phyloP scores from a whole-genome alignment of 2,888 invertebrate species.

The Drosophila affinis region DNA sequence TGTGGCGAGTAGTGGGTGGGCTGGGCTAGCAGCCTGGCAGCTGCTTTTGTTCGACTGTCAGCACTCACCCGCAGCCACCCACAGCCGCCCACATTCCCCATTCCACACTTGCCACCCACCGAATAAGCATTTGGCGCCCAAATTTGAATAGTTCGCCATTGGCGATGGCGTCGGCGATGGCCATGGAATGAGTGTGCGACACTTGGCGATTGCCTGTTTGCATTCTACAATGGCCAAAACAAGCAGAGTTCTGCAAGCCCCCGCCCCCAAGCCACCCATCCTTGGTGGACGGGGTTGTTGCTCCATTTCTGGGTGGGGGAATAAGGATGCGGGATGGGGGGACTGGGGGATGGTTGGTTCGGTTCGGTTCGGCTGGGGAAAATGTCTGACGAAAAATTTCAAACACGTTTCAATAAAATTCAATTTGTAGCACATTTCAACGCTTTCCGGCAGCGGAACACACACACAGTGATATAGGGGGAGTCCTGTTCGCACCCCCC shows the following conservation, averaged over 20 bases:
- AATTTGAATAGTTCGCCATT: conserved; percentile 53
- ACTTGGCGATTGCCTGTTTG: conserved; percentile 61
- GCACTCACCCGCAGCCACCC: not conserved
- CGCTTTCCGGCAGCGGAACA: conserved; percentile 68
- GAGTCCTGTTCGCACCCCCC: not conserved
- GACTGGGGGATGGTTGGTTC: not conserved
- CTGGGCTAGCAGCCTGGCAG: conserved; percentile 28
- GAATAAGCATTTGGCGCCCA: conserved; percentile 11
- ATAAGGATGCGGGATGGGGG: not conserved
- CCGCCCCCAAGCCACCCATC: conserved; percentile 28
- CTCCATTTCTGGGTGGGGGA: conserved; percentile 12
- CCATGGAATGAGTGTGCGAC: conserved; percentile 51
- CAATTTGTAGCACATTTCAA: conserved; percentile 79
- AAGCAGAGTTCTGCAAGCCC: conserved; percentile 57
- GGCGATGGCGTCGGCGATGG: conserved; percentile 31
- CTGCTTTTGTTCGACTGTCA: conserved; percentile 34
- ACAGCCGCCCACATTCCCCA: too few relatives aligned
- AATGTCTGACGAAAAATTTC: conserved; percentile 74
- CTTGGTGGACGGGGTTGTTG: not conserved
- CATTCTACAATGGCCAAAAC: conserved; percentile 70
- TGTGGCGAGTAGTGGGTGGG: conserved; percentile 19
- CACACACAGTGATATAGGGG: not conserved
- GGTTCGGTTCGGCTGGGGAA: conserved; percentile 11
- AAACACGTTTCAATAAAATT: conserved; percentile 80
- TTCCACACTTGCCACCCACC: not conserved